A percentile compares a stretch with the other conserved stretches of the same genome.
Evolutionary conservation across 2,113 vertebrate species (phyloP).

Genomic region (Sinocyclocheilus grahami): DNA sequence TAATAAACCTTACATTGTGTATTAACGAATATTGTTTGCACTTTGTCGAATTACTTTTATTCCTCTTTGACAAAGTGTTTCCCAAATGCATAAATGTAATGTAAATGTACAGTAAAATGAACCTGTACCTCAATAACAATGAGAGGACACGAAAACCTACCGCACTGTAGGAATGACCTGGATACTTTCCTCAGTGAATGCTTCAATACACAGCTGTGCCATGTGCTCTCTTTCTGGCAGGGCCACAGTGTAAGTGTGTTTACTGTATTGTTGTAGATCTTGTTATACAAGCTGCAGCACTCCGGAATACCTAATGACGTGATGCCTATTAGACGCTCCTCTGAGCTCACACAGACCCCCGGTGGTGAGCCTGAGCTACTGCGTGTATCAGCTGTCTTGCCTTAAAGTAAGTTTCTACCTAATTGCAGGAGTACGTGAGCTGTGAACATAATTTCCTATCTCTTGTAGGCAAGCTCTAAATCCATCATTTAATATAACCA

Average conservation of each 20-base stretch:
- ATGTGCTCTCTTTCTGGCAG: neutral
- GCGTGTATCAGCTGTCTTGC: neutral
- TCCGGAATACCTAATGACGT: conserved; percentile 52
- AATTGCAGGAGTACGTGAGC: neutral
- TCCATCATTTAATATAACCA: conserved; percentile 3
- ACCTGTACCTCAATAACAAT: neutral
- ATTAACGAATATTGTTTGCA: too few relatives aligned
- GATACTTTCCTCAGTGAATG: neutral
- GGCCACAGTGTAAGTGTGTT: conserved; percentile 15
- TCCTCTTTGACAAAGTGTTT: neutral
- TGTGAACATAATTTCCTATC: neutral
- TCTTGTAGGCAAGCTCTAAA: neutral
- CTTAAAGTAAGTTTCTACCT: neutral
- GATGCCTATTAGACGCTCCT: conserved; percentile 37
- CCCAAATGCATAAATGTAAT: neutral
- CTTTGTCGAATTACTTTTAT: neutral
- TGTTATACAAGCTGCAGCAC: conserved; percentile 47
- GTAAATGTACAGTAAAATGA: neutral
- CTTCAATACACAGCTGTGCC: conserved; percentile 12
- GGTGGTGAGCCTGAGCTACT: conserved; percentile 48
- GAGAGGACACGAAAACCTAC: neutral
- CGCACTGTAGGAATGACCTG: neutral
- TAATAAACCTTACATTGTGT: too few relatives aligned
- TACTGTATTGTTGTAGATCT: conserved; percentile 27
- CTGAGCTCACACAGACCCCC: conserved; percentile 59